Evolutionary conservation across 2,888 invertebrate species (phyloP), one percentile per base, ranked within the genome.

Genomic region (Agrotis puta): DNA sequence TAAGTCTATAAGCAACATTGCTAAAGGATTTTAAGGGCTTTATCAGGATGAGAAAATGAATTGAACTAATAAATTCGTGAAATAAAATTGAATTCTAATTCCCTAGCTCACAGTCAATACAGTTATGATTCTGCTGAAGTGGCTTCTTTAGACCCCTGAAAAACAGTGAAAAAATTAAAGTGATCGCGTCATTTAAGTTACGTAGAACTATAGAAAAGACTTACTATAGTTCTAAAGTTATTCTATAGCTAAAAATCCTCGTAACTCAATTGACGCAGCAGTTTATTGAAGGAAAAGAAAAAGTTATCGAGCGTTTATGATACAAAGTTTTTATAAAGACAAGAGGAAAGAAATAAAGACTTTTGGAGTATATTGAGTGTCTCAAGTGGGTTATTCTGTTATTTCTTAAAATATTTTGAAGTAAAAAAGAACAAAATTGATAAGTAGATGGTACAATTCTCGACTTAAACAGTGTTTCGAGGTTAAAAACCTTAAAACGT

Each of bases 271-370:
- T 58, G 51, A 48, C 51, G 11, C 6, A 18, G n/a, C 51, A 24
- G 64, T 62, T 73, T 73, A 62, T 73, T 73, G 56, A 63, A 57
- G 43, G 20, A 51, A 14, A 48, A 53, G 27, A 24, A n/a, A 62
- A 61, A 57, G n/a, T 77, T 77, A 64, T 22, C 27, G 54, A 64
- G 16, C 45, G 24, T 56, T 76, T 56, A 65, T 53, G 54, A 47
- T 51, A 53, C 27, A 62, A 75, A 70, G 27, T 76, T 66, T 66
- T 61, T 61, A 67, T 63, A 50, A 63, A 63, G 43, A 20, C 43
- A 27, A 27, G 43, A 20, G 27, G 57, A 24, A 14, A 14, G 18
- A 45, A 20, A 47, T 47, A 27, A 47, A 54, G n/a, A 61, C 18
- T 51, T 72, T 66, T 24, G n/a, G 22, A 50, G 66, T 59, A 48